A percentile compares a stretch with the other conserved stretches of the same genome.
These are phyloP conservation scores for Lumbricus terrestris DNA, from an alignment of 2,888 invertebrate genomes.

Conservation along the genomic window DNA sequence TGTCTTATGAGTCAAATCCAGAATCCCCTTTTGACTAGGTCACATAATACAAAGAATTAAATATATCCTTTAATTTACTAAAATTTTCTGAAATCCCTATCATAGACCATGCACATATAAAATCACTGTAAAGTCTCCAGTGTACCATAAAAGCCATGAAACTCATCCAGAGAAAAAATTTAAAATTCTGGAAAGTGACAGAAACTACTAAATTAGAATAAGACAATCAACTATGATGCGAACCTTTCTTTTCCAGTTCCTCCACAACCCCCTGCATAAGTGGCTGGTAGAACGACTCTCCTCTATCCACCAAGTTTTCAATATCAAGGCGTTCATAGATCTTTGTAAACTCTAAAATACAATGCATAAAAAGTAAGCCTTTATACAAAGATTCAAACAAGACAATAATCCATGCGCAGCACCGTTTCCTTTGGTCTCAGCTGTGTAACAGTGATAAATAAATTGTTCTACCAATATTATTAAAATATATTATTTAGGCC, in stretches of 20 bases:
- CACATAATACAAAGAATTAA: too few relatives aligned
- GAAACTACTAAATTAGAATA: background rate
- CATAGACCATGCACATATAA: background rate
- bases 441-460: too few relatives aligned
- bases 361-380: too few relatives aligned
- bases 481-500: too few relatives aligned
- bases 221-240: background rate
- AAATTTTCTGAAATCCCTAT: too few relatives aligned
- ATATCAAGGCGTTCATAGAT: conserved; percentile 83
- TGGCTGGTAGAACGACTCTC: conserved; percentile 95
- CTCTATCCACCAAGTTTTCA: conserved; percentile 75
- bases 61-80: background rate
- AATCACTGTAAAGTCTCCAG: background rate
- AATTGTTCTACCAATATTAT: too few relatives aligned
- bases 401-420: too few relatives aligned
- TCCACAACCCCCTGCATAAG: conserved; percentile 78
- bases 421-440: too few relatives aligned
- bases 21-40: background rate
- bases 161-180: background rate
- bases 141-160: too few relatives aligned
- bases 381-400: too few relatives aligned
- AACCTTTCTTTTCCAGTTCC: conserved; percentile 65
- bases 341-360: conserved; percentile 75
- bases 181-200: background rate
- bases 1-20: background rate